phyloP scores from a whole-genome alignment of 2,888 invertebrate species.

The Heteropelma amictum region DNA sequence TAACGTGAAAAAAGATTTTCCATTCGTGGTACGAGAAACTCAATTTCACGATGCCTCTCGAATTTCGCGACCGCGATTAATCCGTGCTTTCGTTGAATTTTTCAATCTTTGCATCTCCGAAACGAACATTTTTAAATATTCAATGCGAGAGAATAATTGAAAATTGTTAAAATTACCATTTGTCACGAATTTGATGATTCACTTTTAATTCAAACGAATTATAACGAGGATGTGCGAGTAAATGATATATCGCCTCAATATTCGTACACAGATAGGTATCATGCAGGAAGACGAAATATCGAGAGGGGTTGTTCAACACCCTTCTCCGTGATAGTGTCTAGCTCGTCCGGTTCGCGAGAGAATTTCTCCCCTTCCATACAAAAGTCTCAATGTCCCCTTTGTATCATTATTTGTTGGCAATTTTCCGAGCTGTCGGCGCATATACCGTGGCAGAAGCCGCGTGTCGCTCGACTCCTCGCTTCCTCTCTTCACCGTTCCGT shows the following conservation, averaged over 20 bases:
- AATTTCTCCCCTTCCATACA: conserved; percentile 25
- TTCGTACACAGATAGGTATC: conserved; percentile 1
- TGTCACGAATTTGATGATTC: too few species aligned
- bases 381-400: conserved; percentile 54
- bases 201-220: too few species aligned
- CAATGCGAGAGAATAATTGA: too few species aligned
- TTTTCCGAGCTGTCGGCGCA: conserved; percentile 75
- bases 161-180: too few species aligned
- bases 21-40: too few species aligned
- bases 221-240: too few species aligned
- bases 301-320: conserved; percentile 45
- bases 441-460: conserved; percentile 60
- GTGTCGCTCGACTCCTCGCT: conserved; percentile 55
- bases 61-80: too few species aligned
- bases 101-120: too few species aligned
- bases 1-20: too few species aligned
- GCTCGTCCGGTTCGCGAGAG: conserved; percentile 51
- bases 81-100: too few species aligned
- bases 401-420: conserved; percentile 76
- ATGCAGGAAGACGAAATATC: not conserved
- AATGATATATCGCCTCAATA: conserved; percentile 17
- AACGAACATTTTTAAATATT: too few species aligned
- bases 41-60: too few species aligned
- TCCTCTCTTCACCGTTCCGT: conserved; percentile 35
- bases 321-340: conserved; percentile 31